Conservation (phyloP, 2,888 invertebrate species). For the Xylota sylvarum region DNA sequence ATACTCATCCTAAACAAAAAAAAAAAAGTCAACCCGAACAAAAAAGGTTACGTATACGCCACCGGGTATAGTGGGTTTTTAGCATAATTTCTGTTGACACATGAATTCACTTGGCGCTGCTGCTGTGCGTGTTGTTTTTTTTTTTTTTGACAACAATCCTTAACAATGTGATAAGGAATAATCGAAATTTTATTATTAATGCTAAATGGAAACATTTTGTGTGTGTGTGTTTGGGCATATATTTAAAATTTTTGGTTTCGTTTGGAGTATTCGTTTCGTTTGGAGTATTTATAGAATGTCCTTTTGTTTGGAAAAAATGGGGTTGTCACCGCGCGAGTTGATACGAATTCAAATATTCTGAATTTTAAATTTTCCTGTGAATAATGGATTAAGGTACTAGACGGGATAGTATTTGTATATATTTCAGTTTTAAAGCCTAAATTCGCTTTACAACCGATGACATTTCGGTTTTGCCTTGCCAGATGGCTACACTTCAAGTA, state of each 20-base stretch:
- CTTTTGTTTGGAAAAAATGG: too few species aligned
- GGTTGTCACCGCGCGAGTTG: too few species aligned
- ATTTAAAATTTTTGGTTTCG: too few species aligned
- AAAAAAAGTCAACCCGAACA: neutral
- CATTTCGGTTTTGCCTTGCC: too few species aligned
- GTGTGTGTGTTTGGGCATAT: too few species aligned
- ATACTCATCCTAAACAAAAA: neutral
- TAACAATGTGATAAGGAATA: neutral
- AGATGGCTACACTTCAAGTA: too few species aligned
- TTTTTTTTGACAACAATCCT: neutral
- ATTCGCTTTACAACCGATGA: too few species aligned
- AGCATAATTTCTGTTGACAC: constrained; percentile 1
- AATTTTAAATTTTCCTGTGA: neutral
- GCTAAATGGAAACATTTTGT: neutral
- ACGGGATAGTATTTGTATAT: too few species aligned
- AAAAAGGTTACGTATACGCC: constrained; percentile 1
- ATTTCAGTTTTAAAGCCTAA: too few species aligned
- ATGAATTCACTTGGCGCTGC: neutral
- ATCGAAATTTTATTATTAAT: neutral
- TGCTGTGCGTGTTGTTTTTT: neutral
- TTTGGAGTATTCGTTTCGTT: too few species aligned
- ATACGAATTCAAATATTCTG: neutral
- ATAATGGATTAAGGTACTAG: too few species aligned
- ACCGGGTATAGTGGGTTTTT: neutral
- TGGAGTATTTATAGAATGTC: too few species aligned